Evolutionary conservation across 2,888 invertebrate species (phyloP), one percentile per base, ranked within the genome.

Genomic region (Drosophila seclusa): DNA sequence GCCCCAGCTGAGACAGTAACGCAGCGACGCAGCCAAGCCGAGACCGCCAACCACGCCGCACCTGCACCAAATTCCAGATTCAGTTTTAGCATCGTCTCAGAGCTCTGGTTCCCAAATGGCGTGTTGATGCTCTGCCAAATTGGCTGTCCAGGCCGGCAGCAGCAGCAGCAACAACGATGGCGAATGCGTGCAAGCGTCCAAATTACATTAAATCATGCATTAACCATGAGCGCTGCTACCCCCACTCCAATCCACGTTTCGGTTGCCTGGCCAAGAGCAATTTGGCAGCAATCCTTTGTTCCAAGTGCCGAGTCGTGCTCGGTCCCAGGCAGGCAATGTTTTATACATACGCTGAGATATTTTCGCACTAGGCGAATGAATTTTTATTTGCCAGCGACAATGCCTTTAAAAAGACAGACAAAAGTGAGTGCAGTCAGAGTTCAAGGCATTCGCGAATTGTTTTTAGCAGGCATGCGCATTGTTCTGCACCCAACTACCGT

Each of bases 151-250:
- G 61, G 52, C 66, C 42, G 59, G 58, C 57, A 64, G 36, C 29
- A 42, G 36, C 45, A 53, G 10, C 62, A 69, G 36, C 29, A 36
- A 42, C 45, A 55, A 55, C 38, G 55, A 38, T 55, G 55, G 24
- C 38, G 45, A 80, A 77, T 71, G 82, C 88, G 90, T 87, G 83
- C 81, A 85, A 89, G 86, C 79, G 71, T 76, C 76, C 73, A 83
- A 90, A 90, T 85, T 83, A 81, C 82, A 80, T 87, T 90, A 85
- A 86, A 90, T 91, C 92, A 91, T 92, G 89, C 87, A 91, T 90
- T 89, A 91, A 90, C 83, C 91, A 91, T 91, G 91, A 91, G 91
- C 76, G 27, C 67, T 58, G 59, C 45, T 58, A 24, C 49, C 53
- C 54, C 29, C 50, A 32, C 29, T 54, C 38, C 13, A 21, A 5